A percentile compares a stretch with the other conserved stretches of the same genome.
These are phyloP conservation scores for Tetragonisca angustula DNA, from an alignment of 2,888 invertebrate genomes.

Conservation along the genomic window DNA sequence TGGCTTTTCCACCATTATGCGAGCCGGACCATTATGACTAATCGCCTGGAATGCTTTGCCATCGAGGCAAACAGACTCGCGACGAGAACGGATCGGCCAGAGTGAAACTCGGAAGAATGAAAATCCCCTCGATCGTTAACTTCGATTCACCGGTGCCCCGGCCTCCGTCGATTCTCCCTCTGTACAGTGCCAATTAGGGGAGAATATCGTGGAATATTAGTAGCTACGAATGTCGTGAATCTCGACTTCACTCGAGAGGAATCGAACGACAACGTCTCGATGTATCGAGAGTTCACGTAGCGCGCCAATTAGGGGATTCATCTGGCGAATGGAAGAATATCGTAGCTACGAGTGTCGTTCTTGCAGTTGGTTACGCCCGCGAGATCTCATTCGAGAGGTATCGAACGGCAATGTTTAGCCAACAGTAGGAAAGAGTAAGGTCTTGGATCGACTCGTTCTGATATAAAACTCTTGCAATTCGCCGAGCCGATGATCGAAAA, in stretches of 20 bases:
- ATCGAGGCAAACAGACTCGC: constrained; percentile 38
- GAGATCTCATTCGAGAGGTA: not conserved
- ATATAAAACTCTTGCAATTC: too few relatives aligned
- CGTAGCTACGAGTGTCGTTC: not conserved
- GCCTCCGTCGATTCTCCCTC: constrained; percentile 7
- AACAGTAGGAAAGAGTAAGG: too few relatives aligned
- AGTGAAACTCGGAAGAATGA: constrained; percentile 17
- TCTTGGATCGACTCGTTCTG: too few relatives aligned
- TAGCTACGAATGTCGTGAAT: not conserved
- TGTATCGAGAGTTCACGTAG: too few relatives aligned
- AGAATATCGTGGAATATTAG: not conserved
- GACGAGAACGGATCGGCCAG: constrained; percentile 10
- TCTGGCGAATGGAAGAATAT: not conserved
- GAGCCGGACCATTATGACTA: constrained; percentile 67
- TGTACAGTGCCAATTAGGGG: not conserved
- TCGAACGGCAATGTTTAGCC: not conserved
- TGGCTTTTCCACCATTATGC: constrained; percentile 62
- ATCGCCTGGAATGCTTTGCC: constrained; percentile 64
- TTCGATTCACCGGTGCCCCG: constrained; percentile 22
- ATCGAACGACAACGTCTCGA: not conserved
- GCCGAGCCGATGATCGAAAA: too few relatives aligned
- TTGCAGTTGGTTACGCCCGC: not conserved
- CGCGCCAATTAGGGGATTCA: not conserved
- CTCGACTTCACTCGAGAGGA: not conserved
- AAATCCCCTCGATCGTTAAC: constrained; percentile 34